These are phyloP conservation scores for Drosophila pandora DNA, from an alignment of 1,140 invertebrate genomes.

Conservation along the genomic window DNA sequence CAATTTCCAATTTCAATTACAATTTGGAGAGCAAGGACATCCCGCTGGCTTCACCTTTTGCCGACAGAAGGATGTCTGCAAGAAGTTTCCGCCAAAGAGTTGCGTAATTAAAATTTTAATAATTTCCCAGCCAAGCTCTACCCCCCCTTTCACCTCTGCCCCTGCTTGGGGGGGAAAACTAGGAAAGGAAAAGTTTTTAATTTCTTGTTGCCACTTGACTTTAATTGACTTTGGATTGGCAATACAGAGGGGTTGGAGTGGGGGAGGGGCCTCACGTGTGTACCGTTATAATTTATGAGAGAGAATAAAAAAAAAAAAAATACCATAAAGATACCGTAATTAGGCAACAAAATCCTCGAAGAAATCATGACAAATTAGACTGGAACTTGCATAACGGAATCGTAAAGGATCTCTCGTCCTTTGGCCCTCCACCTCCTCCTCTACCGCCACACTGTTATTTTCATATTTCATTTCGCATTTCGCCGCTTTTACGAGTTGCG, in stretches of 20 bases:
- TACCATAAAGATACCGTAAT: slow-evolving; percentile 13
- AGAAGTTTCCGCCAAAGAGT: slow-evolving; percentile 54
- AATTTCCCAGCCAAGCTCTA: slow-evolving; percentile 57
- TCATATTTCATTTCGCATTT: slow-evolving; percentile 56
- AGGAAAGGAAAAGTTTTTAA: slow-evolving; percentile 48
- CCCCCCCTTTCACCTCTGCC: not conserved
- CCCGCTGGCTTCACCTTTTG: slow-evolving; percentile 52
- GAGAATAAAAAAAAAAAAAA: not conserved
- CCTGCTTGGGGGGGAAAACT: not conserved
- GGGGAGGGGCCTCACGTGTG: slow-evolving; percentile 2
- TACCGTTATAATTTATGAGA: slow-evolving; percentile 46
- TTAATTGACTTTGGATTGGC: slow-evolving; percentile 74
- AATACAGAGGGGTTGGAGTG: not conserved
- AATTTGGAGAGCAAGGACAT: no score
- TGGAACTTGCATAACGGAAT: slow-evolving; percentile 58
- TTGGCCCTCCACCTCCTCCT: not conserved
- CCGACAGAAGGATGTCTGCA: slow-evolving; percentile 39
- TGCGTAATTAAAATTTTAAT: slow-evolving; percentile 77
- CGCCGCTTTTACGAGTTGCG: slow-evolving; percentile 68
- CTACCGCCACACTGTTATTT: slow-evolving; percentile 13
- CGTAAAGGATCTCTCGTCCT: slow-evolving; percentile 38
- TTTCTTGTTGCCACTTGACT: slow-evolving; percentile 58
- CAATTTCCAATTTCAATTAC: no score
- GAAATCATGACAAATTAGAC: slow-evolving; percentile 59
- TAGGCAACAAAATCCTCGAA: slow-evolving; percentile 30